A percentile compares a stretch with the other conserved stretches of the same genome.
Conservation (phyloP, 2,113 vertebrate genomes). For the Echinops telfairi region DNA sequence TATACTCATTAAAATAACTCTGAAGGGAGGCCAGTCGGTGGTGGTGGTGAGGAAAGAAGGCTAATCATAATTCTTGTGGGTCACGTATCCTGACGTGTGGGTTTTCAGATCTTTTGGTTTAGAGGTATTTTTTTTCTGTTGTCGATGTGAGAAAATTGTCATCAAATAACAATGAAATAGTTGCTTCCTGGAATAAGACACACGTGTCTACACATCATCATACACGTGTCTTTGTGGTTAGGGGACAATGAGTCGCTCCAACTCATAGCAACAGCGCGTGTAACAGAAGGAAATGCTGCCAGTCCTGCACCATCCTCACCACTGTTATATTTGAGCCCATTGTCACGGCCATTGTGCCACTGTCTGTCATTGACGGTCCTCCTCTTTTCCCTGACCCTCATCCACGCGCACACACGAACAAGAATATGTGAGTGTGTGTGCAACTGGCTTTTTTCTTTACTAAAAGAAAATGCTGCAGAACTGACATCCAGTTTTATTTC, state of each 20-base stretch:
- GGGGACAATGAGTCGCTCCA: no score
- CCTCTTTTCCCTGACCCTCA: no score
- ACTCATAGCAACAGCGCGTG: no score
- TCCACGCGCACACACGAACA: neutral
- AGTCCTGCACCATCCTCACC: no score
- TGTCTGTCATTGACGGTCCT: no score
- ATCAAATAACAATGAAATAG: conserved; percentile 28
- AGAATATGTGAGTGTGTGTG: no score
- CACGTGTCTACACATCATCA: neutral
- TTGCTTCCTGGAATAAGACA: neutral
- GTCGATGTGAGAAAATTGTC: neutral
- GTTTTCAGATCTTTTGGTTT: conserved; percentile 46
- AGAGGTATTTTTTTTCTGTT: conserved; percentile 12
- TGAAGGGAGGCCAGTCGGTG: neutral
- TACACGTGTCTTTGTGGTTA: no score
- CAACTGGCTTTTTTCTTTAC: neutral
- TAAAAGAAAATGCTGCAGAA: neutral
- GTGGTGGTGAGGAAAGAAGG: neutral
- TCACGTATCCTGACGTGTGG: neutral
- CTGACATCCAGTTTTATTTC: neutral
- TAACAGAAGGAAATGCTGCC: no score
- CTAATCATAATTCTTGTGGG: neutral
- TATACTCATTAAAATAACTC: neutral
- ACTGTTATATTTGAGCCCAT: no score
- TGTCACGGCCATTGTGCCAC: no score